Evolutionary conservation across 2,888 invertebrate species (phyloP).

Genomic region (Blera fallax): DNA sequence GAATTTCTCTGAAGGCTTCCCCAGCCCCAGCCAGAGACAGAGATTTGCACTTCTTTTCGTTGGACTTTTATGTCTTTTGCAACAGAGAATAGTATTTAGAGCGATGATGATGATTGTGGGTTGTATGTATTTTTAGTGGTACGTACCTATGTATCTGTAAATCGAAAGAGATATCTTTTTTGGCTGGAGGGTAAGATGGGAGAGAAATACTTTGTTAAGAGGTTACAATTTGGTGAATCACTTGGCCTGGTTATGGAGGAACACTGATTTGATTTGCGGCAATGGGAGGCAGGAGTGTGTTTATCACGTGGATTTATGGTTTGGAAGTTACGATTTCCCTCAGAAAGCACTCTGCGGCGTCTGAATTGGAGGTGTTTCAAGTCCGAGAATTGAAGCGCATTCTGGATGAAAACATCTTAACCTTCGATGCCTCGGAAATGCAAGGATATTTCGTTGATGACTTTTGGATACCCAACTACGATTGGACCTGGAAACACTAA

Average conservation of each 20-base stretch:
- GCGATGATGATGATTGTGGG: conserved; percentile 62
- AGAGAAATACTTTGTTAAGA: conserved; percentile 1
- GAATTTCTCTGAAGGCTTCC: neutral
- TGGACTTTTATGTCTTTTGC: conserved; percentile 43
- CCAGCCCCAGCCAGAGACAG: conserved; percentile 19
- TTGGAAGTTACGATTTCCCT: no score
- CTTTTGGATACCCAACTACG: no score
- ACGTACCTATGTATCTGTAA: no score
- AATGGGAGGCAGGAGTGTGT: neutral
- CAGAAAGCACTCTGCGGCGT: no score
- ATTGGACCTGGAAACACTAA: no score
- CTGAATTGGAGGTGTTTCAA: no score
- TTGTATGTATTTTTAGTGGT: conserved; percentile 26
- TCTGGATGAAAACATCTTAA: no score
- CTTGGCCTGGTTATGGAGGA: neutral
- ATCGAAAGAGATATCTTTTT: conserved; percentile 20
- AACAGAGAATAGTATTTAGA: conserved; percentile 52
- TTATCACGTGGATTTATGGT: neutral
- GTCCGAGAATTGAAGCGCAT: no score
- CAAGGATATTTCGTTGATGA: no score
- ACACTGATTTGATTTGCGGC: conserved; percentile 2
- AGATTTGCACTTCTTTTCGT: conserved; percentile 56
- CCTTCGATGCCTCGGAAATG: no score
- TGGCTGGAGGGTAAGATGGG: neutral
- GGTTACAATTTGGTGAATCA: conserved; percentile 22